A percentile compares a stretch with the other conserved stretches of the same genome.
Conservation (phyloP, 2,888 invertebrate genomes). For the Oscheius sp. region DNA sequence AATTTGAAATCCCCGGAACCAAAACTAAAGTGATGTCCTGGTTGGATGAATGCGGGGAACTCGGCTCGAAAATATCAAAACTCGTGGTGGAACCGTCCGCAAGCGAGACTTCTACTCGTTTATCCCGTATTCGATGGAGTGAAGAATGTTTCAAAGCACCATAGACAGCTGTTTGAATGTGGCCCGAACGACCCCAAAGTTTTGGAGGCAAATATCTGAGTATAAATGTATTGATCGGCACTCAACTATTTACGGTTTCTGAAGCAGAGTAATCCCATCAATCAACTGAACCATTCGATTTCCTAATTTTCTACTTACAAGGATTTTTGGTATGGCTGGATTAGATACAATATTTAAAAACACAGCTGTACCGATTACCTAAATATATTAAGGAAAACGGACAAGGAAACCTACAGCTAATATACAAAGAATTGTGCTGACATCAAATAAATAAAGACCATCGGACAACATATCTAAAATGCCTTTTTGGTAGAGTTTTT, state of each 20-base stretch:
- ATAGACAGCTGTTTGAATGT: conserved; percentile 91
- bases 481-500: too few relatives aligned
- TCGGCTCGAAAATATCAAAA: conserved; percentile 89
- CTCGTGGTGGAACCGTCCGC: conserved; percentile 84
- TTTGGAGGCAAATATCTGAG: conserved; percentile 60
- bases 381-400: background rate
- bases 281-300: conserved; percentile 1
- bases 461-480: too few relatives aligned
- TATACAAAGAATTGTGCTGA: background rate
- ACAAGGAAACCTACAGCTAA: background rate
- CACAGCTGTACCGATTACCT: background rate
- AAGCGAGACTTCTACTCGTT: conserved; percentile 7
- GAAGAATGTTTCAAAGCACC: conserved; percentile 82
- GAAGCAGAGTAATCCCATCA: background rate
- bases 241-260: background rate
- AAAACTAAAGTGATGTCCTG: conserved; percentile 79
- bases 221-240: background rate
- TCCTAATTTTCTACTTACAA: background rate
- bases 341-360: background rate
- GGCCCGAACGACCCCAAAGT: conserved; percentile 94
- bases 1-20: conserved; percentile 92
- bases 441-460: background rate
- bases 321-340: background rate
- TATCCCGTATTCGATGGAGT: conserved; percentile 76
- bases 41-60: conserved; percentile 73